Evolutionary conservation across 1,140 invertebrate species (phyloP).

Genomic region (Sitodiplosis mosellana): DNA sequence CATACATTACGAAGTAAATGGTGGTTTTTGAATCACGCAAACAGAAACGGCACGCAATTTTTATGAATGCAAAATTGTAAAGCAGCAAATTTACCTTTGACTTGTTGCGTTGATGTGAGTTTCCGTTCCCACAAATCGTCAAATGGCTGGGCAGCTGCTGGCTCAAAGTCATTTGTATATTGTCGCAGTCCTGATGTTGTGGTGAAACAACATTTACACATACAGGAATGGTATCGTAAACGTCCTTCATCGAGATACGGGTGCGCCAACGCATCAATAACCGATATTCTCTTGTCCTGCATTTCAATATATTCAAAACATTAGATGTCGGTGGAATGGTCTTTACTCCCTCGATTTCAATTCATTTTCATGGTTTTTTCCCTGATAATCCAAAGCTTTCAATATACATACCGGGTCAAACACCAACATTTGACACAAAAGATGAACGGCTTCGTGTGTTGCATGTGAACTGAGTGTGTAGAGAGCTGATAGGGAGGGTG

Average conservation of each 20-base stretch:
- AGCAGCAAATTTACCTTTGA: conserved; percentile 59
- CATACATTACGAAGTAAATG: too few relatives aligned
- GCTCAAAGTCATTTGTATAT: conserved; percentile 87
- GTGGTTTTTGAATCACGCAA: too few relatives aligned
- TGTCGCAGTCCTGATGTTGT: conserved; percentile 53
- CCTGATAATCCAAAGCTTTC: conserved; percentile 1
- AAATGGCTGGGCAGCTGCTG: conserved; percentile 69
- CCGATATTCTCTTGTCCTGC: conserved; percentile 83
- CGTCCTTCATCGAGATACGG: conserved; percentile 95
- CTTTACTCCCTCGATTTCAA: too few relatives aligned
- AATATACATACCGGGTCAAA: conserved; percentile 78
- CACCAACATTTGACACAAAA: conserved; percentile 93
- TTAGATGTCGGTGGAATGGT: too few relatives aligned
- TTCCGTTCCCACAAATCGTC: conserved; percentile 91
- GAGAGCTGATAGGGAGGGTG: conserved; percentile 70
- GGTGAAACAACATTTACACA: conserved; percentile 95
- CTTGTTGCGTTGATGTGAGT: conserved; percentile 76
- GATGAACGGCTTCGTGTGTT: conserved; percentile 92
- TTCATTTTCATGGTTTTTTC: too few relatives aligned
- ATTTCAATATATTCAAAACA: conserved; percentile 6
- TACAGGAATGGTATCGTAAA: conserved; percentile 96
- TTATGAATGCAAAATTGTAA: background rate
- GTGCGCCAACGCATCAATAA: conserved; percentile 85
- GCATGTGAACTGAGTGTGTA: conserved; percentile 84
- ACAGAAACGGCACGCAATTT: too few relatives aligned